Evolutionary conservation across 2,888 invertebrate species (phyloP).

Genomic region (Coelinius sp.): DNA sequence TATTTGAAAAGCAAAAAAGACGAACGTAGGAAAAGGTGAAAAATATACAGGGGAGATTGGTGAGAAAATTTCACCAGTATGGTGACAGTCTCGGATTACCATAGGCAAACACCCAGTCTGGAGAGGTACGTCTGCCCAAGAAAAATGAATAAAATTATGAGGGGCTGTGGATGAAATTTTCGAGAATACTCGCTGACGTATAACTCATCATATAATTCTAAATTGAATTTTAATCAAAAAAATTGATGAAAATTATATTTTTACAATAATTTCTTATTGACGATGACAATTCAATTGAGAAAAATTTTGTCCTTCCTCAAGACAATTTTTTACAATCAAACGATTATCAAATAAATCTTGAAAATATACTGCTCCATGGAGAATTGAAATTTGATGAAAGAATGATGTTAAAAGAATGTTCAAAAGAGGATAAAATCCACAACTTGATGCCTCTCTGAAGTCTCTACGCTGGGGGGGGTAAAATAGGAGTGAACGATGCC

Average conservation of each 20-base stretch:
- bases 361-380: background rate
- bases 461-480: slow-evolving; percentile 13
- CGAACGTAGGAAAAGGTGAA: slow-evolving; percentile 44
- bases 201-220: background rate
- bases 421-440: background rate
- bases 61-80: slow-evolving; percentile 36
- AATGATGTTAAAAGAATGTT: background rate
- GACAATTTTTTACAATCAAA: background rate
- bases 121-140: slow-evolving; percentile 50
- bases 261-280: too few species aligned
- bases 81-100: slow-evolving; percentile 54
- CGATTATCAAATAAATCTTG: background rate
- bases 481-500: slow-evolving; percentile 65
- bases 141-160: slow-evolving; percentile 66
- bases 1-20: slow-evolving; percentile 15
- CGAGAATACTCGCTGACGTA: background rate
- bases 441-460: background rate
- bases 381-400: slow-evolving; percentile 1
- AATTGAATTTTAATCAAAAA: too few species aligned
- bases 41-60: slow-evolving; percentile 51
- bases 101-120: slow-evolving; percentile 57
- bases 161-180: slow-evolving; percentile 50
- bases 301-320: too few species aligned
- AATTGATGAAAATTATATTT: too few species aligned
- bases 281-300: too few species aligned